Conservation (phyloP, 2,113 vertebrate genomes). For the Neogale vison region DNA sequence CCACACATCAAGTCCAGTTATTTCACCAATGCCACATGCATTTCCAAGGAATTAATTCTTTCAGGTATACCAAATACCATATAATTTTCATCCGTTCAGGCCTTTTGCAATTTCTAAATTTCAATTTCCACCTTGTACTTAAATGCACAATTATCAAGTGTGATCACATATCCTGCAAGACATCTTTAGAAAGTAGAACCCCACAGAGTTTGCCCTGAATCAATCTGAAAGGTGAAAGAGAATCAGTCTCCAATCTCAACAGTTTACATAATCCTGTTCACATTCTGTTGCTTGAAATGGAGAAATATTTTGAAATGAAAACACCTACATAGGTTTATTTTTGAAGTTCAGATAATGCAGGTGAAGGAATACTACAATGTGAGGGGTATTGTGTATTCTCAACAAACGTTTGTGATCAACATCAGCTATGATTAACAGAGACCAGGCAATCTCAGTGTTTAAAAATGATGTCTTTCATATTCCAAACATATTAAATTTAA, state of each 20-base stretch:
- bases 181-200: not conserved
- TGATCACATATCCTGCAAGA: not conserved
- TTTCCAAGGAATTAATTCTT: constrained; percentile 5
- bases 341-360: not conserved
- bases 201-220: not conserved
- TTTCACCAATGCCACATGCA: not conserved
- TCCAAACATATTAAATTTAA: not conserved
- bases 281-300: not conserved
- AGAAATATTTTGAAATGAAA: not conserved
- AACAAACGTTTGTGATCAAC: not conserved
- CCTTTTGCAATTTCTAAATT: constrained; percentile 11
- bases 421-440: not conserved
- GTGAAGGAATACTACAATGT: not conserved
- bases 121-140: not conserved
- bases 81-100: not conserved
- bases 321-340: not conserved
- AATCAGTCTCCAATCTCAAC: not conserved
- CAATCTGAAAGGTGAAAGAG: not conserved
- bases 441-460: not conserved
- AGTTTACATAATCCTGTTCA: not conserved
- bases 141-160: not conserved
- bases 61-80: not conserved
- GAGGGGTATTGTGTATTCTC: not conserved
- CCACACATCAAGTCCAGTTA: not conserved
- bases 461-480: not conserved